A percentile compares a stretch with the other conserved stretches of the same genome.
These are phyloP conservation scores for Aphis craccivora DNA, from an alignment of 1,140 invertebrate genomes.

Conservation along the genomic window DNA sequence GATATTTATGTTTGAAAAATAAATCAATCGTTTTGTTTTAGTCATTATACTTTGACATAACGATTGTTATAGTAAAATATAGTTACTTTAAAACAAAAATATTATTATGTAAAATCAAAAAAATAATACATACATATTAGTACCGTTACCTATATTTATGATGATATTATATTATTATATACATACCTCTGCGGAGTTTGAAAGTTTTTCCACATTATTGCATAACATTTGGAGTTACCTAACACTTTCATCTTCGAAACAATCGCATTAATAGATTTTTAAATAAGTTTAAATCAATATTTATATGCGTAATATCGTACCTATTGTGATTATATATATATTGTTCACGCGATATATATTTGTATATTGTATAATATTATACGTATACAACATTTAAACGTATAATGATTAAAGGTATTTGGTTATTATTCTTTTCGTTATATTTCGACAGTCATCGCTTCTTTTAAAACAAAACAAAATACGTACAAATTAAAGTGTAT, in stretches of 20 bases:
- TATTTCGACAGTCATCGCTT: not conserved
- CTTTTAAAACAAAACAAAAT: not conserved
- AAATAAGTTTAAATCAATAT: slow-evolving; percentile 3
- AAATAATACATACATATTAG: not conserved
- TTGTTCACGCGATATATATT: not conserved
- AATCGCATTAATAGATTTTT: not conserved
- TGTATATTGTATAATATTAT: not conserved
- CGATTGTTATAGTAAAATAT: no score
- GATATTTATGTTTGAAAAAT: not conserved
- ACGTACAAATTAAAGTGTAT: not conserved
- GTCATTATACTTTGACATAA: not conserved
- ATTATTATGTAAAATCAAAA: not conserved
- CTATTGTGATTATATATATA: not conserved
- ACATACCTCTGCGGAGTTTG: not conserved
- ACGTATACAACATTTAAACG: not conserved
- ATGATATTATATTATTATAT: not conserved
- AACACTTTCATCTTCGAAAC: not conserved
- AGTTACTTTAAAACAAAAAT: not conserved
- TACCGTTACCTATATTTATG: not conserved
- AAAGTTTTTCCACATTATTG: not conserved
- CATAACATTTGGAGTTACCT: not conserved
- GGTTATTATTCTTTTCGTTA: not conserved
- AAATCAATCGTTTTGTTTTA: not conserved
- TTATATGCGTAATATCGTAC: not conserved
- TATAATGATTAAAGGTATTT: not conserved